These are phyloP conservation scores for Chydorus sphaericus DNA, from an alignment of 2,888 invertebrate species.

Conservation along the genomic window DNA sequence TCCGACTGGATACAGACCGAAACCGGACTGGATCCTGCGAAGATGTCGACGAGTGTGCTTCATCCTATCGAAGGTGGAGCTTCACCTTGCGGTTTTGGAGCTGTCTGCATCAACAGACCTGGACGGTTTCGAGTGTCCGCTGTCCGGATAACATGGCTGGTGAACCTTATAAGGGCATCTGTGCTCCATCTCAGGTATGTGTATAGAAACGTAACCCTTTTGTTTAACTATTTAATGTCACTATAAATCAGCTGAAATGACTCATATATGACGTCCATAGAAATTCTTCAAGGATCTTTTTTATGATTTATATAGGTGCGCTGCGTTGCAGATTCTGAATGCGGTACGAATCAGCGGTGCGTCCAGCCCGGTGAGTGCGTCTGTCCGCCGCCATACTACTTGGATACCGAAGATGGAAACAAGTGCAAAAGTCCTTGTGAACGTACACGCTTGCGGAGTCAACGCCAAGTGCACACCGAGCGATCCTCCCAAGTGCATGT, in stretches of 20 bases:
- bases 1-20: conserved; percentile 67
- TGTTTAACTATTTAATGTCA: too few species aligned
- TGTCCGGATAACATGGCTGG: conserved; percentile 58
- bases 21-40: conserved; percentile 61
- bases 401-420: conserved; percentile 63
- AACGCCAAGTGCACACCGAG: conserved; percentile 79
- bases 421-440: conserved; percentile 87
- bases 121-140: too few species aligned
- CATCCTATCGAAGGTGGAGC: conserved; percentile 43
- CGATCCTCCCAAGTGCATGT: conserved; percentile 78
- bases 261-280: too few species aligned
- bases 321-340: conserved; percentile 68
- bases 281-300: too few species aligned
- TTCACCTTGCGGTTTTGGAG: conserved; percentile 66
- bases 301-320: too few species aligned
- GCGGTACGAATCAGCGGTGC: conserved; percentile 73
- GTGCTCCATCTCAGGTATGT: conserved; percentile 65
- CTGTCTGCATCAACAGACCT: conserved; percentile 63
- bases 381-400: conserved; percentile 78
- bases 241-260: too few species aligned
- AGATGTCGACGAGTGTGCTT: conserved; percentile 52
- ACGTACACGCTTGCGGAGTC: conserved; percentile 72
- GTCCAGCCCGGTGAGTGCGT: conserved; percentile 81
- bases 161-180: conserved; percentile 65
- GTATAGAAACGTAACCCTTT: too few species aligned